A percentile compares a stretch with the other conserved stretches of the same genome.
phyloP scores from a whole-genome alignment of 2,888 invertebrate genomes.

The Anticlea derivata region DNA sequence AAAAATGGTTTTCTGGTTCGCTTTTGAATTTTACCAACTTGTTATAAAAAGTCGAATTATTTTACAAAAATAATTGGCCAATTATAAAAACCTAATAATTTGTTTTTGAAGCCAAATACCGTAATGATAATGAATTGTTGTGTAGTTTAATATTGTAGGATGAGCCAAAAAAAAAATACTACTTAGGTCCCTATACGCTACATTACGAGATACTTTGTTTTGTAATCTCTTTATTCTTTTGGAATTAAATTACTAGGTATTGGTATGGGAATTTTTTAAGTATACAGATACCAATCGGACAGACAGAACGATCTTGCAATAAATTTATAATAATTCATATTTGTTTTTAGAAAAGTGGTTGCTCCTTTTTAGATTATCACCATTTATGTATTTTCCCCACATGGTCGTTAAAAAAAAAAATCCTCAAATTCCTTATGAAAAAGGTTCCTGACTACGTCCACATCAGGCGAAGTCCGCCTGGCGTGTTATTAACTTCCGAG shows the following conservation, averaged over 20 bases:
- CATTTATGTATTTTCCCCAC: too few species aligned
- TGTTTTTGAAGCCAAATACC: neutral
- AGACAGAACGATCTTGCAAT: too few species aligned
- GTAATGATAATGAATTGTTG: neutral
- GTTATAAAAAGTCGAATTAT: neutral
- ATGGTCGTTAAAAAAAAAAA: too few species aligned
- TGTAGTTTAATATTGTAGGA: neutral
- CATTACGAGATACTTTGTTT: constrained; percentile 7
- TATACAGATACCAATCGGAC: too few species aligned
- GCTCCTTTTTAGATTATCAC: too few species aligned
- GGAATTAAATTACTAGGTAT: too few species aligned
- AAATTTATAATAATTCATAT: too few species aligned
- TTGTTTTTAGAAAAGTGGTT: too few species aligned
- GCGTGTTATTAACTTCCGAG: constrained; percentile 70
- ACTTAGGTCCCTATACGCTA: constrained; percentile 13
- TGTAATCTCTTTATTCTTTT: too few species aligned
- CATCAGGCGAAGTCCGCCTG: constrained; percentile 39
- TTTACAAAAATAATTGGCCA: neutral
- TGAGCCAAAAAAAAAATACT: neutral
- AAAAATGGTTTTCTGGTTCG: constrained; percentile 21
- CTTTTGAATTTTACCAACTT: constrained; percentile 8
- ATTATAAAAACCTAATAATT: neutral
- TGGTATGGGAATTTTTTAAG: too few species aligned
- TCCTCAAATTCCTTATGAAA: too few species aligned
- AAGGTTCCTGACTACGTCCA: constrained; percentile 18